Evolutionary conservation across 2,888 invertebrate species (phyloP).

Genomic region (Chalcosyrphus nemorum): DNA sequence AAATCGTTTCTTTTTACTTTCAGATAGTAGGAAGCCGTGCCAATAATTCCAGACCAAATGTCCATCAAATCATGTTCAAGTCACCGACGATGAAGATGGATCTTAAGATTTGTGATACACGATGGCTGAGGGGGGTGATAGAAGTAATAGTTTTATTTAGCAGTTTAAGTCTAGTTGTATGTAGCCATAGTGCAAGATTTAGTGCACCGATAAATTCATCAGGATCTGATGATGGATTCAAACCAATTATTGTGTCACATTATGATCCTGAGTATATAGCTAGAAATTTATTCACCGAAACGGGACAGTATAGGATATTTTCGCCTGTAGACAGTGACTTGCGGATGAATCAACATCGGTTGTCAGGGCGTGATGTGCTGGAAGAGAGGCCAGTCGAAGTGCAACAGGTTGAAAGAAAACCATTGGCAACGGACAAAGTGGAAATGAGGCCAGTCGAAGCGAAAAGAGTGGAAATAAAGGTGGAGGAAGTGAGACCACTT

Average conservation of each 20-base stretch:
- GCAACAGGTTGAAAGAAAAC: too few species aligned
- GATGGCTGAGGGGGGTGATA: slow-evolving; percentile 36
- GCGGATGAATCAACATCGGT: slow-evolving; percentile 63
- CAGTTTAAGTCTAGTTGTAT: slow-evolving; percentile 54
- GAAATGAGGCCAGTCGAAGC: too few species aligned
- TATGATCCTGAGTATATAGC: slow-evolving; percentile 77
- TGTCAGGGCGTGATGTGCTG: neutral
- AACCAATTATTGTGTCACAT: slow-evolving; percentile 77
- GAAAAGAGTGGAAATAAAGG: too few species aligned
- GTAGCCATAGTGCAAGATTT: slow-evolving; percentile 66
- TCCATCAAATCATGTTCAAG: slow-evolving; percentile 39
- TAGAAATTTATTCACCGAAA: slow-evolving; percentile 78
- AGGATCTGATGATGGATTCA: slow-evolving; percentile 76
- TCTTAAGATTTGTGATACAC: slow-evolving; percentile 51
- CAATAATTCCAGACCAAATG: slow-evolving; percentile 39
- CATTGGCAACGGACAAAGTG: too few species aligned
- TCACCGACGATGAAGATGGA: slow-evolving; percentile 29
- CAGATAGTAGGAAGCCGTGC: neutral
- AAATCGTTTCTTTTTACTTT: neutral
- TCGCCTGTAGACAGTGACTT: slow-evolving; percentile 78
- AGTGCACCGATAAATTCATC: slow-evolving; percentile 57
- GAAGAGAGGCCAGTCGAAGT: neutral
- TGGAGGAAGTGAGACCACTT: too few species aligned
- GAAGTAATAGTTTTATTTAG: slow-evolving; percentile 40
- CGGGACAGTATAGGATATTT: slow-evolving; percentile 80